Conservation (phyloP, 2,888 invertebrate species). For the Drosophila phalerata region DNA sequence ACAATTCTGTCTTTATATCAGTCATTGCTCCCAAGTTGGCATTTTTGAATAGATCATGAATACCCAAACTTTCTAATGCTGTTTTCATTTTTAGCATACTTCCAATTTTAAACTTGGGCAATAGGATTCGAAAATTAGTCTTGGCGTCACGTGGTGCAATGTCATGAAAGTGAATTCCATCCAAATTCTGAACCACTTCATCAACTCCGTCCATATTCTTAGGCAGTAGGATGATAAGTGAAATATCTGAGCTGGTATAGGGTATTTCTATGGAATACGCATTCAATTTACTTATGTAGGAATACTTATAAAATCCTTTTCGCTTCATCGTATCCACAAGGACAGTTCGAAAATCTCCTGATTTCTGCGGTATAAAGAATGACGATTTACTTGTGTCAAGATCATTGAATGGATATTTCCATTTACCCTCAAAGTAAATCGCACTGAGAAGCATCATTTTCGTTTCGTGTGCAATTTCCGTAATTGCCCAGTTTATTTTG, state of each 20-base stretch:
- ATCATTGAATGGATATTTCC: neutral
- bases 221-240: conserved; percentile 9
- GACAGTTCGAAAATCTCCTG: neutral
- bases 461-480: neutral
- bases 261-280: conserved; percentile 12
- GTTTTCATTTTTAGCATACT: neutral
- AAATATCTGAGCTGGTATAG: neutral
- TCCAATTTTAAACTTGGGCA: conserved; percentile 7
- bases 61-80: conserved; percentile 1
- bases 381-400: neutral
- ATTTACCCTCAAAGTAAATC: conserved; percentile 1
- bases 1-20: neutral
- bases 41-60: conserved; percentile 4
- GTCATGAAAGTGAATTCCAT: neutral
- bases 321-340: neutral
- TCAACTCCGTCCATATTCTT: conserved; percentile 3
- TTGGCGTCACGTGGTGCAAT: neutral
- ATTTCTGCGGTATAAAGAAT: conserved; percentile 1
- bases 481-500: neutral
- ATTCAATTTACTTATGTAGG: conserved; percentile 6
- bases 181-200: neutral
- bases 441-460: conserved; percentile 9
- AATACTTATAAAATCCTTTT: neutral
- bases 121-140: neutral
- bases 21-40: conserved; percentile 7